Conservation (phyloP, 2,113 vertebrate species). For the Cottus gobio region DNA sequence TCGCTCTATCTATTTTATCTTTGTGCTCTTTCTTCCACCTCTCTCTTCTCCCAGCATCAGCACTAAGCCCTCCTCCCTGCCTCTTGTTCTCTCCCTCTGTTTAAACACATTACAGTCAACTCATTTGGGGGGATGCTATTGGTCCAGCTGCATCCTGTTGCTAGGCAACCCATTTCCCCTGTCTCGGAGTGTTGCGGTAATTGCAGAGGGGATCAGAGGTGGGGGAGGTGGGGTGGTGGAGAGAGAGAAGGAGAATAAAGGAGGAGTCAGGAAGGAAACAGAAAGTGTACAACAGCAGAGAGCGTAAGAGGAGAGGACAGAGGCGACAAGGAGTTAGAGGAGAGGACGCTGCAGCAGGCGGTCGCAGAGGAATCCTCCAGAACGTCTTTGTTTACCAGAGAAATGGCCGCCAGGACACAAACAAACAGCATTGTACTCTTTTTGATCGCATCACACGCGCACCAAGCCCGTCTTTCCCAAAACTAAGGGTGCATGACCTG, state of each 20-base stretch:
- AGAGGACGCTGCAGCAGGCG: slow-evolving; percentile 24
- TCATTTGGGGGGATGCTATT: slow-evolving; percentile 82
- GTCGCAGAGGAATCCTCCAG: slow-evolving; percentile 43
- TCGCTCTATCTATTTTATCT: slow-evolving; percentile 31
- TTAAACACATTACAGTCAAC: slow-evolving; percentile 84
- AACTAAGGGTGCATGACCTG: slow-evolving; percentile 66
- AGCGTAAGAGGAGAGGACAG: slow-evolving; percentile 33
- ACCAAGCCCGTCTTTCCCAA: slow-evolving; percentile 1
- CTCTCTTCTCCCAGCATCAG: slow-evolving; percentile 38
- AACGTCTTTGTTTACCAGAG: slow-evolving; percentile 44
- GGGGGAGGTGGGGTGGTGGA: slow-evolving; percentile 48
- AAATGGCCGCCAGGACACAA: slow-evolving; percentile 19
- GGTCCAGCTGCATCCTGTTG: slow-evolving; percentile 85
- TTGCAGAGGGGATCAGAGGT: slow-evolving; percentile 73
- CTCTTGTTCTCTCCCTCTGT: slow-evolving; percentile 74
- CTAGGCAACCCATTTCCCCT: slow-evolving; percentile 85
- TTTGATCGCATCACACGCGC: slow-evolving; percentile 48
- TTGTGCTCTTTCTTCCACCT: slow-evolving; percentile 67
- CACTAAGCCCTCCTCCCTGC: slow-evolving; percentile 49
- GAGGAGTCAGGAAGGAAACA: slow-evolving; percentile 51
- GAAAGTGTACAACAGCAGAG: slow-evolving; percentile 36
- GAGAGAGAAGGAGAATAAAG: slow-evolving; percentile 10
- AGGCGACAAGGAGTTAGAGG: slow-evolving; percentile 18
- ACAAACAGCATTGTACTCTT: slow-evolving; percentile 36
- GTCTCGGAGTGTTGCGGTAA: slow-evolving; percentile 83